Base-by-base conservation (phyloP, 92 coral and sea anemone genomes). In the Phenganax marumi region DNA sequence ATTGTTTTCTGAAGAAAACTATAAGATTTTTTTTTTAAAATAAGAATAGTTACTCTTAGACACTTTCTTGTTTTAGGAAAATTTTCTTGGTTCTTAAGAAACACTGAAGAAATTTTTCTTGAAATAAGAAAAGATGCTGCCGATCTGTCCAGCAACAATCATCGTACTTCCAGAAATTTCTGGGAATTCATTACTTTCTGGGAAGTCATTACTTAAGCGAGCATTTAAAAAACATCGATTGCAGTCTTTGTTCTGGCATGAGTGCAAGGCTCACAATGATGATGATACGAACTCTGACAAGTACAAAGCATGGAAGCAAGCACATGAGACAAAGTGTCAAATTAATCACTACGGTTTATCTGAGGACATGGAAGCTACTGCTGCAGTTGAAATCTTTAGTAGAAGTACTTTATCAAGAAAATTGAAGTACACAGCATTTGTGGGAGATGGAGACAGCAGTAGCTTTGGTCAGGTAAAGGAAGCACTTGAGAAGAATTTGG, bases 211-310 rank as follows among this genome's bases (percentile, higher is more conserved):
- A n/a, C n/a, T n/a, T n/a, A n/a, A n/a, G n/a, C n/a, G n/a, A n/a
- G n/a, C n/a, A n/a, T n/a, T n/a, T n/a, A n/a, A n/a, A n/a, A n/a
- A n/a, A n/a, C n/a, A n/a, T n/a, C n/a, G n/a, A n/a, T n/a, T n/a
- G n/a, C n/a, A 88, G 86, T 76, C 91, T 16, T 84, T 89, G 52
- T 85, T 81, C 55, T 89, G 92, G 73, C 8, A 56, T 16, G 63
- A 56, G 63, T 56, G 63, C 18, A 8, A 56, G 63, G 8, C 8
- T 3, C 18, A 56, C 63, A 16, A 56, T 56, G 18, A 56, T 21
- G 18, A 16, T 60, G 66, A 60, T 14, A 60, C 48, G 63, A 12
- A 57, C n/a, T 57, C 12, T 17, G 13, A 5, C 63, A 60, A 60
- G 66, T n/a, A 60, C 6, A 57, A 4, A 12, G 63, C n/a, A 57